phyloP scores from a whole-genome alignment of 64 coral and sea anemone species.

The Orbicella faveolata region DNA sequence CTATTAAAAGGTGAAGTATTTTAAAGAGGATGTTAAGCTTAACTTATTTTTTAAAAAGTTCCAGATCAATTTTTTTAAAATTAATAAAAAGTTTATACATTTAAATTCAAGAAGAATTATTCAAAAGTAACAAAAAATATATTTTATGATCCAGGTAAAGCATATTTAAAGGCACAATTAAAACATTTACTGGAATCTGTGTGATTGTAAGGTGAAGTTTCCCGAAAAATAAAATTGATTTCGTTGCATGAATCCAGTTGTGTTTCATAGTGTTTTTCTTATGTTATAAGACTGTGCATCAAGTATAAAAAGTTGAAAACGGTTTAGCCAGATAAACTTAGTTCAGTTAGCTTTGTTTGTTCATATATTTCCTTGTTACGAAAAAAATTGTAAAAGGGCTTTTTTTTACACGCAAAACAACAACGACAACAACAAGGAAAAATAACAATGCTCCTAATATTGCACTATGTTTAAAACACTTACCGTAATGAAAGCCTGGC shows the following conservation, averaged over 20 bases:
- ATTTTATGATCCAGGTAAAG: background rate
- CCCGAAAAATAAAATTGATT: constrained; percentile 21
- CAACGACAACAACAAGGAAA: no score
- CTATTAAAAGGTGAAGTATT: background rate
- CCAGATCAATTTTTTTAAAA: background rate
- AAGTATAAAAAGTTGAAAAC: background rate
- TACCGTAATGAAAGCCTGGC: background rate
- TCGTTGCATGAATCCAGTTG: background rate
- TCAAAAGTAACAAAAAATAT: background rate
- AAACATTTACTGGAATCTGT: background rate
- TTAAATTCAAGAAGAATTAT: background rate
- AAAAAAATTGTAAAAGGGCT: background rate
- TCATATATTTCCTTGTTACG: background rate
- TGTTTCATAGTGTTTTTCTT: constrained; percentile 21
- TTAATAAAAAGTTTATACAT: background rate
- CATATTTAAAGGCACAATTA: background rate
- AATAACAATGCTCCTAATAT: no score
- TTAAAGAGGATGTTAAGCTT: background rate
- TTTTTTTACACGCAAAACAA: no score
- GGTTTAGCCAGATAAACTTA: background rate
- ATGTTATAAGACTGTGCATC: background rate
- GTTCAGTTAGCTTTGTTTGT: background rate
- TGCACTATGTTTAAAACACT: no score
- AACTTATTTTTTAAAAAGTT: background rate
- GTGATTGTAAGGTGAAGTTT: background rate